Conservation (phyloP, 2,797 vertebrate species). For the Fundulus diaphanus region DNA sequence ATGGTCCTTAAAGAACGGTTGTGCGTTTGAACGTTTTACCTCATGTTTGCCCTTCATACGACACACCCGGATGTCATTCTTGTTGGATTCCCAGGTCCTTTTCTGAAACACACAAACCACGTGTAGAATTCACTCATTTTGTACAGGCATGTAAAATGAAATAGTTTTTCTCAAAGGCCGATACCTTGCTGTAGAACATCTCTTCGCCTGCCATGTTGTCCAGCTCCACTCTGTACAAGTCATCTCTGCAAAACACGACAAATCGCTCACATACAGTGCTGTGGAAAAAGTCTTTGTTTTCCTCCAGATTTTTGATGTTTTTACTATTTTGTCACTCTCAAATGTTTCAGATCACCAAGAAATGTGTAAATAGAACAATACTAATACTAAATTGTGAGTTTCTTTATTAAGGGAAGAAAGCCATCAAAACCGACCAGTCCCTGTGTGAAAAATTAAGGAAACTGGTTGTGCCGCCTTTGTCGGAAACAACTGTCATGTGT, state of each 20-base stretch:
- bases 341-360: not conserved
- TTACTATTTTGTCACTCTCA: not conserved
- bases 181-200: slow-evolving; percentile 93
- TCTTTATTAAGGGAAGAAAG: too few relatives aligned
- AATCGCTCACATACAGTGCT: not conserved
- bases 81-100: slow-evolving; percentile 93
- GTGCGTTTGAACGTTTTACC: slow-evolving; percentile 77
- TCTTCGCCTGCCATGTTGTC: slow-evolving; percentile 87
- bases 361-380: not conserved
- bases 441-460: too few relatives aligned
- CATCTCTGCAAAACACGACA: slow-evolving; percentile 83
- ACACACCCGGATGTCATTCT: slow-evolving; percentile 94
- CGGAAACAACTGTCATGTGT: too few relatives aligned
- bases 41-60: slow-evolving; percentile 97
- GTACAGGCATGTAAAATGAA: not conserved
- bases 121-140: not conserved
- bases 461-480: too few relatives aligned
- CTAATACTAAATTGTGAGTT: too few relatives aligned
- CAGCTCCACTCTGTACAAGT: slow-evolving; percentile 92
- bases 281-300: too few relatives aligned
- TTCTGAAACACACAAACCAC: slow-evolving; percentile 79
- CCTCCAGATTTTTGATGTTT: not conserved
- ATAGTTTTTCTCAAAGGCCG: slow-evolving; percentile 31
- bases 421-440: too few relatives aligned
- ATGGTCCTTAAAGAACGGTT: slow-evolving; percentile 52